These are phyloP conservation scores for Lates calcarifer DNA, from an alignment of 2,113 vertebrate species.

Conservation along the genomic window DNA sequence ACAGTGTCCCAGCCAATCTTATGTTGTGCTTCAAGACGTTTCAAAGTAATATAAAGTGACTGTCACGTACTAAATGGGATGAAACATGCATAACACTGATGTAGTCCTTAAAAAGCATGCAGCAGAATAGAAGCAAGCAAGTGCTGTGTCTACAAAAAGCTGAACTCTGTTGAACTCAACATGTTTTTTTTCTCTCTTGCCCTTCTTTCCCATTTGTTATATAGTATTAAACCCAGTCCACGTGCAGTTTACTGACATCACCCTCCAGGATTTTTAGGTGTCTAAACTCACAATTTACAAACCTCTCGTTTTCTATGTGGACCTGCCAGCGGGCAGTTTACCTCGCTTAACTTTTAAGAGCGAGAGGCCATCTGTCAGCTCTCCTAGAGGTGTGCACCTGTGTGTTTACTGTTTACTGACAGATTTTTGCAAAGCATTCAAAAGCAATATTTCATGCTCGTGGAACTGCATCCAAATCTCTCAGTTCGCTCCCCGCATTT, in stretches of 20 bases:
- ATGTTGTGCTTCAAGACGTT: not conserved
- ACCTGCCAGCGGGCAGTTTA: slow-evolving; percentile 20
- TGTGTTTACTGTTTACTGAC: slow-evolving; percentile 20
- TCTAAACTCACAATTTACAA: not conserved
- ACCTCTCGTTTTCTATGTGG: accelerated
- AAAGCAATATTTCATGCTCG: not conserved
- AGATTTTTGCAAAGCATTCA: not conserved
- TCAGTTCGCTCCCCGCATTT: not conserved
- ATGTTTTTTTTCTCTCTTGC: not conserved
- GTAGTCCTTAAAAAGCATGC: not conserved
- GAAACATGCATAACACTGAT: not conserved
- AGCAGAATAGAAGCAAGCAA: not conserved
- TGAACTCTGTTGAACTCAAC: not conserved
- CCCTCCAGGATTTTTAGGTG: slow-evolving; percentile 9
- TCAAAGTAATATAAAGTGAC: not conserved
- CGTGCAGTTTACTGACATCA: slow-evolving; percentile 32
- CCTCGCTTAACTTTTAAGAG: not conserved
- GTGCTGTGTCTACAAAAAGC: not conserved
- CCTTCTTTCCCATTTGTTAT: no score
- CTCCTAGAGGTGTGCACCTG: slow-evolving; percentile 13
- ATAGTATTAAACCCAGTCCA: not conserved
- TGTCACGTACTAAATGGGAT: not conserved
- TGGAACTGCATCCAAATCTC: slow-evolving; percentile 23
- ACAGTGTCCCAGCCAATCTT: not conserved
- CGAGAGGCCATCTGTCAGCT: slow-evolving; percentile 16